Evolutionary conservation across 2,797 vertebrate genomes (phyloP), one percentile per base, ranked within the genome.

Genomic region (Carcharodon carcharias): DNA sequence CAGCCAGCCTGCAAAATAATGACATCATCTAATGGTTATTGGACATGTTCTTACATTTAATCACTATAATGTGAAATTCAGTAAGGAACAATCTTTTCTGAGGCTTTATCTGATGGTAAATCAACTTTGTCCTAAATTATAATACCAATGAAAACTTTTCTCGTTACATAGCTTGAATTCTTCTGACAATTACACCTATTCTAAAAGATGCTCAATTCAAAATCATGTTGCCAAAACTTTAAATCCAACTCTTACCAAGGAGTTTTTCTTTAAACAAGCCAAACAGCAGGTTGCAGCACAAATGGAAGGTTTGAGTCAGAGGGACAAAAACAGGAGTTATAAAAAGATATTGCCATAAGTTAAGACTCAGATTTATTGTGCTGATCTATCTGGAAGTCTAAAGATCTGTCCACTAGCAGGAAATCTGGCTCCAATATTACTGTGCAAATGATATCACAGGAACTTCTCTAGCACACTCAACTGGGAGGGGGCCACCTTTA

Each of bases 1-100:
- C 99, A 99, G 96, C 99, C 99, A 69, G 99, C 99, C 99, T 99
- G 97, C 96, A 50, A 97, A 97, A 23, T 97, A 96, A 98, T 2
- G 96, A 96, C 31, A 96, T 35, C 31, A 73, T 7, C 65, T 50
- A 40, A 69, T 50, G 4, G 21, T 69, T 50, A 95, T 71, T 1
- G 12, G 16, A 95, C 94, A 50, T 23, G 63, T 45, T 67, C 92
- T 50, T 67, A 67, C 21, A 50, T 26, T 73, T 5, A 50, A 73
- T 35, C 14, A 54, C 31, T 6, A 56, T 61, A 91, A 35, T 73
- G 45, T 69, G 40, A 95, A 67, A 95, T 67, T 69, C 40, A 95
- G 9, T 69, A 54, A 28, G 65, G 45, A 16, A 18, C 45, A 23
- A 45, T 50, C 21, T 26, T 94, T 50, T 94, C 92, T 69, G 12